phyloP scores from a whole-genome alignment of 1,140 invertebrate species.

The Harpegnathos saltator region DNA sequence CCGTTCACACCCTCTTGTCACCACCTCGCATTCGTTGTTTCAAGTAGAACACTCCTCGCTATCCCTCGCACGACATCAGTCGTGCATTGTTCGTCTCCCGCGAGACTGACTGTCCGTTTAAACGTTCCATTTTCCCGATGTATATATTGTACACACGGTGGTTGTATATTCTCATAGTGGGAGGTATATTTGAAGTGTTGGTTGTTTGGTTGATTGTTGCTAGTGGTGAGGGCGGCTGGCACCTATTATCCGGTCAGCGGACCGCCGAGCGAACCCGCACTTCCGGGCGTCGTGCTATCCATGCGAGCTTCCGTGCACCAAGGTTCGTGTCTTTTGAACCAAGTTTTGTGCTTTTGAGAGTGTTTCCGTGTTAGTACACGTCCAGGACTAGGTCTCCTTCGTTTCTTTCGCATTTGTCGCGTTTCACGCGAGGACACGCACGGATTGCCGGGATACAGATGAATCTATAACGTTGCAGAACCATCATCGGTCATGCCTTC shows the following conservation, averaged over 20 bases:
- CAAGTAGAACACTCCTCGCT: constrained; percentile 47
- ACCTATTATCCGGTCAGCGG: constrained; percentile 96
- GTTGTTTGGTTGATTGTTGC: constrained; percentile 89
- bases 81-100: constrained; percentile 27
- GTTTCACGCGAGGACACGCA: no score
- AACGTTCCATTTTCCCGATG: constrained; percentile 43
- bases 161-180: constrained; percentile 78
- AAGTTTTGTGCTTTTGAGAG: constrained; percentile 80
- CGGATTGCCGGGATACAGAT: background rate
- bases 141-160: constrained; percentile 76
- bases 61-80: background rate
- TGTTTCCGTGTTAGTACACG: constrained; percentile 65
- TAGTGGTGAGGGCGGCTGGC: constrained; percentile 96
- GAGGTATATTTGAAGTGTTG: constrained; percentile 86
- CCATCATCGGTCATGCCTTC: constrained; percentile 80
- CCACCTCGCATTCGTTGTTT: constrained; percentile 45
- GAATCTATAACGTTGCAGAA: constrained; percentile 61
- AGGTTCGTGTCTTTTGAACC: constrained; percentile 82
- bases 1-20: constrained; percentile 30
- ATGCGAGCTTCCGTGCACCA: constrained; percentile 87
- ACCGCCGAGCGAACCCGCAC: constrained; percentile 87
- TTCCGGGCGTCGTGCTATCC: constrained; percentile 86
- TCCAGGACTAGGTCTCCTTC: constrained; percentile 28
- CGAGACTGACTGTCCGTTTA: constrained; percentile 26
- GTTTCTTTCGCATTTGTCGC: background rate